phyloP scores from a whole-genome alignment of 2,888 invertebrate genomes.

The Orchesella flavescens region DNA sequence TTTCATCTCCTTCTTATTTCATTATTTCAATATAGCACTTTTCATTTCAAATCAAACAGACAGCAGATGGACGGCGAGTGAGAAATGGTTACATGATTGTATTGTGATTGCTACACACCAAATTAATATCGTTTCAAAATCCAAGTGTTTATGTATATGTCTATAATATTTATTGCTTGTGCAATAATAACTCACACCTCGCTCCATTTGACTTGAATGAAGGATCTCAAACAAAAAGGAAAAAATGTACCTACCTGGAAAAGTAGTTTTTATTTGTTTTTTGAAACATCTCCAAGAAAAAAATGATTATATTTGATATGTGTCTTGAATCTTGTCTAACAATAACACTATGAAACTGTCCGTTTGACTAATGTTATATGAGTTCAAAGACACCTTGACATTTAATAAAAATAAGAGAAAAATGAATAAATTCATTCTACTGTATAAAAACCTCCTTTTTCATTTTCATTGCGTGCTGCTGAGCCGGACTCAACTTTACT shows the following conservation, averaged over 20 bases:
- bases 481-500: not conserved
- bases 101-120: not conserved
- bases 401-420: not conserved
- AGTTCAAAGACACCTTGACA: slow-evolving; percentile 47
- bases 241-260: not conserved
- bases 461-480: slow-evolving; percentile 26
- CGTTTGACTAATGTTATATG: slow-evolving; percentile 35
- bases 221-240: not conserved
- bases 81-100: too few relatives aligned
- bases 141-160: too few relatives aligned
- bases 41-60: not conserved
- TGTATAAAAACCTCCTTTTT: not conserved
- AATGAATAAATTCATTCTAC: not conserved
- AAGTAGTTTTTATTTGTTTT: not conserved
- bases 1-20: not conserved
- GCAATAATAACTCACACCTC: too few relatives aligned
- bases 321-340: not conserved
- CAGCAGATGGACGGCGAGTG: not conserved
- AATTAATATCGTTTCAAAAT: not conserved
- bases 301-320: not conserved
- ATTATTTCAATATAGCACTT: slow-evolving; percentile 9
- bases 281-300: not conserved
- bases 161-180: too few relatives aligned
- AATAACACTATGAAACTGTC: slow-evolving; percentile 5
- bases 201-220: not conserved